Evolutionary conservation across 2,888 invertebrate genomes (phyloP).

Genomic region (Spisula solida): DNA sequence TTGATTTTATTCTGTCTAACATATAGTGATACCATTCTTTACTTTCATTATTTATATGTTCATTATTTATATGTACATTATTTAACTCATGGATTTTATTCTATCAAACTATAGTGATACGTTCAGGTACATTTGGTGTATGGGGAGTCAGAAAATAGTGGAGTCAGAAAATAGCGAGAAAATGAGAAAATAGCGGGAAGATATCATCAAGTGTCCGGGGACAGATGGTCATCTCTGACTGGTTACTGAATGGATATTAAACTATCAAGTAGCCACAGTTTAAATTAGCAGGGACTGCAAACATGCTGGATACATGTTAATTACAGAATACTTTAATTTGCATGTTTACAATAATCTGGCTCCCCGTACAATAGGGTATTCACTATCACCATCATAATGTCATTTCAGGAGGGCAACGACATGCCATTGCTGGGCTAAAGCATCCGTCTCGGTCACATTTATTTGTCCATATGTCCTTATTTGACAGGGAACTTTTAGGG

Average conservation of each 20-base stretch:
- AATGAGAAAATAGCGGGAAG: slow-evolving; percentile 47
- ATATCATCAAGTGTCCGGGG: slow-evolving; percentile 38
- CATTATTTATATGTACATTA: no score
- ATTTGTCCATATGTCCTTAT: slow-evolving; percentile 64
- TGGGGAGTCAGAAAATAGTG: no score
- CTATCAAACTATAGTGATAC: no score
- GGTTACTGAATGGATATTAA: slow-evolving; percentile 57
- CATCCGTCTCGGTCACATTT: neutral
- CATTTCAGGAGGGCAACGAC: slow-evolving; percentile 34
- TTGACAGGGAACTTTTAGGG: slow-evolving; percentile 53
- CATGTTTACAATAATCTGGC: slow-evolving; percentile 42
- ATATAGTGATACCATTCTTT: no score
- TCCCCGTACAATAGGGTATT: slow-evolving; percentile 32
- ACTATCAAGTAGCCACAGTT: slow-evolving; percentile 63
- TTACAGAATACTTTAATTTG: slow-evolving; percentile 56
- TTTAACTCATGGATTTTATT: no score
- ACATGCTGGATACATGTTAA: slow-evolving; percentile 60
- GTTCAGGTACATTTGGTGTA: no score
- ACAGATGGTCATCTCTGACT: slow-evolving; percentile 54
- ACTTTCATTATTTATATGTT: no score
- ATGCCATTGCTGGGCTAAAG: slow-evolving; percentile 48
- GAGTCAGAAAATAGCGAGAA: slow-evolving; percentile 46
- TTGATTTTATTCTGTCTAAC: no score
- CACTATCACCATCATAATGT: slow-evolving; percentile 36
- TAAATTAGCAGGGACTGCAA: slow-evolving; percentile 61